Percentiles rank a stretch among this genome's conserved stretches.
Conservation (phyloP, 2,888 invertebrate genomes). For the Tetranychus truncatus region DNA sequence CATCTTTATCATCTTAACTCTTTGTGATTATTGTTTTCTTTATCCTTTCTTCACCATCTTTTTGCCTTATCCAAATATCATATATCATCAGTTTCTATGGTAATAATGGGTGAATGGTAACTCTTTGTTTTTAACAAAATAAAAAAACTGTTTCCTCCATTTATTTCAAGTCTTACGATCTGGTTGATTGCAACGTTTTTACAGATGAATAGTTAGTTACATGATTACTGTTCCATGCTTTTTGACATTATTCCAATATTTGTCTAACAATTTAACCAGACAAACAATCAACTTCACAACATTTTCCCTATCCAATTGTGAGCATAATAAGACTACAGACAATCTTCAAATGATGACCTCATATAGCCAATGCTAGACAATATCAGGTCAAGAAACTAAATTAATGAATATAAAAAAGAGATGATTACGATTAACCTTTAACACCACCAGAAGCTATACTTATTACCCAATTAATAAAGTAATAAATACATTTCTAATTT, state of each 20-base stretch:
- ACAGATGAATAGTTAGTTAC: constrained; percentile 1
- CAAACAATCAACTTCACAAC: neutral
- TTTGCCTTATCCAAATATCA: neutral
- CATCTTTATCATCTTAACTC: neutral
- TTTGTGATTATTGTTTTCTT: neutral
- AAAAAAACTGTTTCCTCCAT: neutral
- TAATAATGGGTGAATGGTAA: neutral
- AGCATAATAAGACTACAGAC: too few species aligned
- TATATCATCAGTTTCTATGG: neutral
- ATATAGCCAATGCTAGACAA: too few species aligned
- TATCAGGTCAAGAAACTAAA: too few species aligned
- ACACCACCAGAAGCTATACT: too few species aligned
- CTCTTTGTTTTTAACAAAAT: neutral
- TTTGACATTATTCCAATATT: neutral
- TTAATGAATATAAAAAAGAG: too few species aligned
- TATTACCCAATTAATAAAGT: too few species aligned
- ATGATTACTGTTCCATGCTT: neutral
- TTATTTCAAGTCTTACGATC: neutral
- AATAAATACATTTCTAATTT: too few species aligned
- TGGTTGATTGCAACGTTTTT: neutral
- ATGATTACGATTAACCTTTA: too few species aligned
- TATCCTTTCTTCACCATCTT: neutral
- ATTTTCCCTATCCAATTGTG: too few species aligned
- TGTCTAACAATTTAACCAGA: neutral
- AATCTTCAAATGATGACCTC: too few species aligned